Conservation (phyloP, 2,888 invertebrate species). For the Augiades crinisus region DNA sequence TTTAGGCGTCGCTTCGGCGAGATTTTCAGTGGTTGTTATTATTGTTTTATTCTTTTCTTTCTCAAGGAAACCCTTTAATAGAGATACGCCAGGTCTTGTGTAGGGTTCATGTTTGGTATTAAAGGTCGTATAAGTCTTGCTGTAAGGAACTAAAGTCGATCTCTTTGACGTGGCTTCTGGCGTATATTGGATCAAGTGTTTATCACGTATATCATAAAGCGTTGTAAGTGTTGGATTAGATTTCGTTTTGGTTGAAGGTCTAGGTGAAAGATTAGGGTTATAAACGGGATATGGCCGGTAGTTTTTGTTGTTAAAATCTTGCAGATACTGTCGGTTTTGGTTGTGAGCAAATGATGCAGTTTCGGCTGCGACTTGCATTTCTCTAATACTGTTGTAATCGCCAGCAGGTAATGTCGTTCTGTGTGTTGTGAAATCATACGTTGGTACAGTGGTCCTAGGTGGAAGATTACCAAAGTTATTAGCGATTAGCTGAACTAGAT, state of each 20-base stretch:
- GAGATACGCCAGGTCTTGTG: slow-evolving; percentile 70
- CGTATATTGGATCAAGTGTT: slow-evolving; percentile 40
- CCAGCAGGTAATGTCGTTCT: slow-evolving; percentile 60
- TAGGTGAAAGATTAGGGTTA: slow-evolving; percentile 55
- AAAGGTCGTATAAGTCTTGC: slow-evolving; percentile 52
- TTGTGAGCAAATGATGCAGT: slow-evolving; percentile 87
- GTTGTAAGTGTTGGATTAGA: slow-evolving; percentile 67
- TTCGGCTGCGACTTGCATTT: slow-evolving; percentile 88
- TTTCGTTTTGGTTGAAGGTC: slow-evolving; percentile 51
- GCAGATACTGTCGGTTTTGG: slow-evolving; percentile 68
- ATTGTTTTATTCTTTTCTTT: slow-evolving; percentile 64
- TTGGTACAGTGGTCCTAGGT: slow-evolving; percentile 53
- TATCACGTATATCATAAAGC: slow-evolving; percentile 66
- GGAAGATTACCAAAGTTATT: slow-evolving; percentile 59
- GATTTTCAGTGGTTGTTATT: slow-evolving; percentile 49
- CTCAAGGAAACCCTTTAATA: slow-evolving; percentile 61
- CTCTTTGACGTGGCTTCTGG: slow-evolving; percentile 58
- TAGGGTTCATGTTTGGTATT: slow-evolving; percentile 65
- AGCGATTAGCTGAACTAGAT: slow-evolving; percentile 64
- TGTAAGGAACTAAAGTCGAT: slow-evolving; percentile 68
- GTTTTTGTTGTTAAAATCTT: slow-evolving; percentile 65
- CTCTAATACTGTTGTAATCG: slow-evolving; percentile 71
- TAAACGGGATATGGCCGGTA: slow-evolving; percentile 70
- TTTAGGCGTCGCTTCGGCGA: slow-evolving; percentile 48
- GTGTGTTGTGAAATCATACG: slow-evolving; percentile 59